Evolutionary conservation across 2,888 invertebrate species (phyloP), one percentile per base, ranked within the genome.

Genomic region (Orchesella flavescens): DNA sequence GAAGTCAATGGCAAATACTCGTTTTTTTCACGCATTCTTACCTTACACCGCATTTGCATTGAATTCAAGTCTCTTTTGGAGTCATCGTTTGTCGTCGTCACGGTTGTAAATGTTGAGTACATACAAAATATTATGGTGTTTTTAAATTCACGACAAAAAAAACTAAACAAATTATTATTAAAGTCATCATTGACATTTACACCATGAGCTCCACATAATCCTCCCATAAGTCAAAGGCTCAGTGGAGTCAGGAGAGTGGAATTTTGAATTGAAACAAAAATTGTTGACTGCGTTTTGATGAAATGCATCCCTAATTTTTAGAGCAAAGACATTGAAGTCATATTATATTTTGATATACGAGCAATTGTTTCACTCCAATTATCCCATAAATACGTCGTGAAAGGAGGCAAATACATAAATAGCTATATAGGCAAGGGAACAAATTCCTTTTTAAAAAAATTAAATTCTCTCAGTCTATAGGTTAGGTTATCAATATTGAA

Each of bases 251-350:
- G 34, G 34, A 34, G 34, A 34, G 34, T 34, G 34, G 34, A 34
- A 34, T 4, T 34, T 34, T 2, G 7, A 34, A 34, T 12, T 53
- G 53, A 53, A 46, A 46, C 7, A 10, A 59, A 59, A 59, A 59
- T 59, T 59, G 53, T 24, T 24, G 24, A 1, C 2, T 23, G 24
- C 19, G n/a, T n/a, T n/a, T 44, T 63, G 71, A 71, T 71, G 78
- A 78, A 78, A 78, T 46, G 63, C 63, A 63, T 71, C 63, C 19
- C 78, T 71, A 78, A 78, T 55, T 63, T 44, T 34, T 43, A 34
- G 63, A 71, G 61, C 63, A 72, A 78, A 59, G 71, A 72, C 71
- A 71, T 78, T 78, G 69, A 69, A 75, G 53, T 21, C 43, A 19
- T 12, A 46, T 66, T 17, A 13, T 61, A 61, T 17, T 12, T 61